These are phyloP conservation scores for Idaea straminata DNA, from an alignment of 2,888 invertebrate species.

Conservation along the genomic window DNA sequence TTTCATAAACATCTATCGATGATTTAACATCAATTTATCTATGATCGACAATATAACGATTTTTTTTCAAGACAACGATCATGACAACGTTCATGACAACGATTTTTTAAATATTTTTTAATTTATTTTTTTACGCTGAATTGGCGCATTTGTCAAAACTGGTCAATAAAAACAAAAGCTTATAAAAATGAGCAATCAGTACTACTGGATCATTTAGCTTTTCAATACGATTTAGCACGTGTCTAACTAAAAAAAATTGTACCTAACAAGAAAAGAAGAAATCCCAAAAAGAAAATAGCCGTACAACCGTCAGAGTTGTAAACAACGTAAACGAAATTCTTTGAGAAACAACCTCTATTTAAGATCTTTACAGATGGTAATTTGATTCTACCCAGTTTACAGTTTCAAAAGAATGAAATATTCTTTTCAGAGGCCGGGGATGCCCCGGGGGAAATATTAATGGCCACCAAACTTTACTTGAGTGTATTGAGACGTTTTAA, in stretches of 20 bases:
- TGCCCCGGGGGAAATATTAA: constrained; percentile 68
- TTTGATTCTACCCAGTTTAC: constrained; percentile 73
- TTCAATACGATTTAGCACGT: background rate
- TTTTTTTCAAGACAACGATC: too few relatives aligned
- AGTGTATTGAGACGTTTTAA: constrained; percentile 42
- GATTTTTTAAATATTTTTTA: too few relatives aligned
- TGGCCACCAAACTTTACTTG: constrained; percentile 57
- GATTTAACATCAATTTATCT: too few relatives aligned
- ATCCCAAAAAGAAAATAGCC: background rate
- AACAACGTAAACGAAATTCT: constrained; percentile 43
- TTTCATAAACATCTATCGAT: too few relatives aligned
- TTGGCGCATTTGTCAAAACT: too few relatives aligned
- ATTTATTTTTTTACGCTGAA: too few relatives aligned
- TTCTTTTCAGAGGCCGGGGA: constrained; percentile 66
- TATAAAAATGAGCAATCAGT: too few relatives aligned
- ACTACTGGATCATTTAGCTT: background rate
- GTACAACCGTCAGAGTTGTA: constrained; percentile 11
- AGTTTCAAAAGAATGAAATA: constrained; percentile 72
- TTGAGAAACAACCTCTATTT: constrained; percentile 61
- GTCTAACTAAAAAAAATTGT: background rate
- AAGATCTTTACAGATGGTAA: constrained; percentile 71
- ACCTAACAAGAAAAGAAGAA: background rate
- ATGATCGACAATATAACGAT: too few relatives aligned
- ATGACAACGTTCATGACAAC: too few relatives aligned
- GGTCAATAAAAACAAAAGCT: too few relatives aligned